Conservation (phyloP, 92 coral and sea anemone species). For the Heliopora coerulea region DNA sequence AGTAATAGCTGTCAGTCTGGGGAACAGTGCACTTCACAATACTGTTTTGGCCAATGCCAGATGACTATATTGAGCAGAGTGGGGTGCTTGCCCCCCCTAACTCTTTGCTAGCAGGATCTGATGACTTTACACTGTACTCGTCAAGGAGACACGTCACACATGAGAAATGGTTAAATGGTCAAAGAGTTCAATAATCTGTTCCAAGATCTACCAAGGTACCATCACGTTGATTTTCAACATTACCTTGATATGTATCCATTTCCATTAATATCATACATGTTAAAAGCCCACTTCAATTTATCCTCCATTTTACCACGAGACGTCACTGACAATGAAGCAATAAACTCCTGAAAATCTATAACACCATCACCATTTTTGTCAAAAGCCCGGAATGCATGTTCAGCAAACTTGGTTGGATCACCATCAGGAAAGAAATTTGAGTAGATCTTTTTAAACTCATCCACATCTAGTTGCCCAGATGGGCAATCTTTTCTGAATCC, state of each 20-base stretch:
- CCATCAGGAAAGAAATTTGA: conserved; percentile 86
- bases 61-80: too few relatives aligned
- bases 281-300: conserved; percentile 32
- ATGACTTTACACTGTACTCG: too few relatives aligned
- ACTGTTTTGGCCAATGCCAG: too few relatives aligned
- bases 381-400: conserved; percentile 84
- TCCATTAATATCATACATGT: conserved; percentile 39
- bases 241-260: conserved; percentile 39
- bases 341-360: conserved; percentile 31
- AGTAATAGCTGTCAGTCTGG: too few relatives aligned
- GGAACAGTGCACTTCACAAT: too few relatives aligned
- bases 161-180: too few relatives aligned
- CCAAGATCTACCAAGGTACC: too few relatives aligned
- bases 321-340: conserved; percentile 36
- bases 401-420: conserved; percentile 78
- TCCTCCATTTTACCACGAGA: conserved; percentile 19
- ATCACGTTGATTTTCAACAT: not conserved
- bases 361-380: conserved; percentile 80
- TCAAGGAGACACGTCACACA: too few relatives aligned
- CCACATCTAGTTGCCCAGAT: conserved; percentile 57
- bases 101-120: too few relatives aligned
- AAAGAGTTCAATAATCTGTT: too few relatives aligned
- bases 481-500: conserved; percentile 91
- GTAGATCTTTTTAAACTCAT: conserved; percentile 79
- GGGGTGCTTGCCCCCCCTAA: too few relatives aligned